phyloP scores from a whole-genome alignment of 2,888 invertebrate genomes.

The Nematopogon swammerdamellus region DNA sequence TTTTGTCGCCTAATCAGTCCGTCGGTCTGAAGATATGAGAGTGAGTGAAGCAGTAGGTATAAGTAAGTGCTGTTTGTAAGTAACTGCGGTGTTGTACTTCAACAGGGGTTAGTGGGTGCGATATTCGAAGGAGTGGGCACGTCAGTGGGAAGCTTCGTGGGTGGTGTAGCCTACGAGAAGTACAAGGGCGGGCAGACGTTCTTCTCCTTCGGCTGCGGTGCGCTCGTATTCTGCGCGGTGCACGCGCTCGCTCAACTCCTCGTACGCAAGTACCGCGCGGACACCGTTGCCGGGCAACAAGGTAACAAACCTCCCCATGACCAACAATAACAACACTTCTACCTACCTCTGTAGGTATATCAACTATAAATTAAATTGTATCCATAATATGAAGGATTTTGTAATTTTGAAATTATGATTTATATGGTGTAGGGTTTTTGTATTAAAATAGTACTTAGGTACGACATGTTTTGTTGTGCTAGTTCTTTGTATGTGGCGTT shows the following conservation, averaged over 20 bases:
- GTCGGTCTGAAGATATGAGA: too few relatives aligned
- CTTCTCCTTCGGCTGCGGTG: conserved; percentile 66
- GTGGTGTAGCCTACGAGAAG: conserved; percentile 65
- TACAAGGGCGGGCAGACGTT: conserved; percentile 68
- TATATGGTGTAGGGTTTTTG: too few relatives aligned
- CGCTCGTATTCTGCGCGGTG: conserved; percentile 57
- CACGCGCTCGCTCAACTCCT: conserved; percentile 54
- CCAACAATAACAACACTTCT: not conserved
- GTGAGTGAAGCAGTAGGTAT: too few relatives aligned
- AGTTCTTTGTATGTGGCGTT: too few relatives aligned
- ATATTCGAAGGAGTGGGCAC: conserved; percentile 86
- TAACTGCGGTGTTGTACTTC: too few relatives aligned
- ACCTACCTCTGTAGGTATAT: not conserved
- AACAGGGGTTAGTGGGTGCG: conserved; percentile 82
- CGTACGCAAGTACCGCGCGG: conserved; percentile 9
- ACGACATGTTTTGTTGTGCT: too few relatives aligned
- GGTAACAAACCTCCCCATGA: conserved; percentile 1
- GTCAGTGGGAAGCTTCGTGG: conserved; percentile 73
- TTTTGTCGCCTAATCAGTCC: too few relatives aligned
- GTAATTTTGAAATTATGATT: too few relatives aligned
- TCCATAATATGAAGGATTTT: too few relatives aligned
- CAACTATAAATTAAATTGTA: not conserved
- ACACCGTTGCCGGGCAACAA: not conserved
- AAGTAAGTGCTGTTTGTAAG: too few relatives aligned
- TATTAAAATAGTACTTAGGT: too few relatives aligned